A percentile compares a stretch with the other conserved stretches of the same genome.
These are phyloP conservation scores for Nowickia ferox DNA, from an alignment of 2,888 invertebrate species.

Conservation along the genomic window DNA sequence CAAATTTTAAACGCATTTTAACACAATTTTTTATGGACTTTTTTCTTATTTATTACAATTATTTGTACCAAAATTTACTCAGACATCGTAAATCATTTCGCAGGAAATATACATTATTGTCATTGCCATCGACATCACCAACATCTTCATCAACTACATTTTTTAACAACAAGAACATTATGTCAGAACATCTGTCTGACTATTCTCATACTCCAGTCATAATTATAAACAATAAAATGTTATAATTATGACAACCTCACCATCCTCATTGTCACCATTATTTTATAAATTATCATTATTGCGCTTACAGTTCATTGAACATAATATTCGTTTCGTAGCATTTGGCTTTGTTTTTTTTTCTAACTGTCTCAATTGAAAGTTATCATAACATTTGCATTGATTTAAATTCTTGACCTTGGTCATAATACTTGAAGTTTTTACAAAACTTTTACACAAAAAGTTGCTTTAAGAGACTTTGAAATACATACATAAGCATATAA, in stretches of 20 bases:
- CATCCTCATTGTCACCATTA: conserved; percentile 42
- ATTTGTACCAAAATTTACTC: conserved; percentile 81
- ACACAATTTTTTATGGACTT: conserved; percentile 76
- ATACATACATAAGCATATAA: neutral
- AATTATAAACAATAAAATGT: conserved; percentile 40
- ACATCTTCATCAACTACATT: conserved; percentile 35
- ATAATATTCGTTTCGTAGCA: conserved; percentile 26
- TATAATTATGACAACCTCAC: conserved; percentile 65
- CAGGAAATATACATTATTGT: conserved; percentile 79
- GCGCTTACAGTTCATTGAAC: conserved; percentile 18
- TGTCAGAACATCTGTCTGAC: conserved; percentile 21
- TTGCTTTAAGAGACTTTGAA: neutral
- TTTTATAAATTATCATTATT: conserved; percentile 45
- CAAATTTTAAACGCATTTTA: conserved; percentile 73
- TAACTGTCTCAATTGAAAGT: neutral
- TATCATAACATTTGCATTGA: neutral
- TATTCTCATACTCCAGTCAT: conserved; percentile 49
- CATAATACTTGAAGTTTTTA: neutral
- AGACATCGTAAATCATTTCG: conserved; percentile 83
- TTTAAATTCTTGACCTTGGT: neutral
- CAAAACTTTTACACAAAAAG: neutral
- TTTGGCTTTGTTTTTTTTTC: neutral
- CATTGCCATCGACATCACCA: conserved; percentile 33
- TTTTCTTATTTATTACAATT: conserved; percentile 80
- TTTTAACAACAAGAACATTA: conserved; percentile 29